These are phyloP conservation scores for Lysiphlebus fabarum DNA, from an alignment of 1,140 invertebrate species.

Conservation along the genomic window DNA sequence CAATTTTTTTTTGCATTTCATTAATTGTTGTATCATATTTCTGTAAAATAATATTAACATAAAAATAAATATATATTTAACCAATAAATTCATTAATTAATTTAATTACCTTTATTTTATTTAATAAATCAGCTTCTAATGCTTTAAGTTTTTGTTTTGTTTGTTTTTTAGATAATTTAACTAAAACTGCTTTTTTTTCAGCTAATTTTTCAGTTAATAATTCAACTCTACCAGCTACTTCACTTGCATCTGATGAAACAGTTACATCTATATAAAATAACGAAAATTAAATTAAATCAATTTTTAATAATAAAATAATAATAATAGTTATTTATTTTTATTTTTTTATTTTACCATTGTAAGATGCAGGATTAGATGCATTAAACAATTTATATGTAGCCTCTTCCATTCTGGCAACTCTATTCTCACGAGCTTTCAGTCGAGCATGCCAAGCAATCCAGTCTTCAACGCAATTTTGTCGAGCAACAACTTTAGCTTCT, in stretches of 20 bases:
- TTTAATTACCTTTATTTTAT: slow-evolving; percentile 48
- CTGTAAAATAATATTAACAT: slow-evolving; percentile 29
- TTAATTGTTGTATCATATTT: slow-evolving; percentile 51
- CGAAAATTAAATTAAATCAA: slow-evolving; percentile 10
- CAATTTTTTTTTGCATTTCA: slow-evolving; percentile 52
- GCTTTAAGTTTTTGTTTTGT: slow-evolving; percentile 48
- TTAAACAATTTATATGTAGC: slow-evolving; percentile 49
- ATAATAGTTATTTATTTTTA: neutral
- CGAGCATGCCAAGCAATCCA: slow-evolving; percentile 53
- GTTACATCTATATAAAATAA: slow-evolving; percentile 42
- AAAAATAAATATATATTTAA: slow-evolving; percentile 18
- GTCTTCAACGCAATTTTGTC: slow-evolving; percentile 51
- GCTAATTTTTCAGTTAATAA: slow-evolving; percentile 48
- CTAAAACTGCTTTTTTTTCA: slow-evolving; percentile 47
- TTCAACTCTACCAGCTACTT: slow-evolving; percentile 51
- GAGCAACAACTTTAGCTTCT: slow-evolving; percentile 47
- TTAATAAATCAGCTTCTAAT: slow-evolving; percentile 48
- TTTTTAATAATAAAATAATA: neutral
- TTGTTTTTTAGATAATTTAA: slow-evolving; percentile 44
- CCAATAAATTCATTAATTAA: neutral
- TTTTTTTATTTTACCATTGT: slow-evolving; percentile 40
- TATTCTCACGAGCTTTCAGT: slow-evolving; percentile 48
- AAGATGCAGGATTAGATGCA: slow-evolving; percentile 45
- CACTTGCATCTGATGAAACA: slow-evolving; percentile 50
- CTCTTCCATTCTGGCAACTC: slow-evolving; percentile 51